Evolutionary conservation across 2,797 vertebrate genomes (phyloP).

Genomic region (Melopsittacus undulatus): DNA sequence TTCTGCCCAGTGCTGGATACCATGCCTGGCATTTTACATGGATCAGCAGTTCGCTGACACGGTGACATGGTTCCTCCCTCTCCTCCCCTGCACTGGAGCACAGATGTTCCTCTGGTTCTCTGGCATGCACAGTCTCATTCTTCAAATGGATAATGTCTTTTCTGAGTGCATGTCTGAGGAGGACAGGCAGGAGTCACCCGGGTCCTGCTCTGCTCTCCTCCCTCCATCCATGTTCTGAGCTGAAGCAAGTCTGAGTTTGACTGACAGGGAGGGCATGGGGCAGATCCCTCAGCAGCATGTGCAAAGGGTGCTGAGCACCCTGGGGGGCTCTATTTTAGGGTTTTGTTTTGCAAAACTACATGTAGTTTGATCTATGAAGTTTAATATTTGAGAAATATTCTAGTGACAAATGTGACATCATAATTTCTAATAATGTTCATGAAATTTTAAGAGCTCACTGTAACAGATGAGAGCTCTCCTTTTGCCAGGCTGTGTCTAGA

Average conservation of each 20-base stretch:
- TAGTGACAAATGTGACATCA: not conserved
- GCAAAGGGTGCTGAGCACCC: not conserved
- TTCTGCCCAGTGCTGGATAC: not conserved
- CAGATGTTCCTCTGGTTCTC: not conserved
- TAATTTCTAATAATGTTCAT: not conserved
- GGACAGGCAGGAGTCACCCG: not conserved
- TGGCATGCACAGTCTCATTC: not conserved
- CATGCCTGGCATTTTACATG: not conserved
- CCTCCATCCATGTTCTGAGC: not conserved
- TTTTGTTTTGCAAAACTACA: not conserved
- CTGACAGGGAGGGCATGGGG: fast-evolving
- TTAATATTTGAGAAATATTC: not conserved
- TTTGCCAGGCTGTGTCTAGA: not conserved
- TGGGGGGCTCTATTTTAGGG: not conserved
- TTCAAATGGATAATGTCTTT: not conserved
- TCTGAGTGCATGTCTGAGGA: not conserved
- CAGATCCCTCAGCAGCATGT: not conserved
- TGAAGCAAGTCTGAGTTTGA: not conserved
- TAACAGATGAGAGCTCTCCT: not conserved
- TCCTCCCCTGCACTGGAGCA: not conserved
- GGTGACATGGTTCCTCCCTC: not conserved
- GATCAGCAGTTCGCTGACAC: not conserved
- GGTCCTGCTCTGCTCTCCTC: not conserved
- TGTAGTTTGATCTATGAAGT: not conserved
- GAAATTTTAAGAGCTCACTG: not conserved